Percentiles rank a stretch among this genome's conserved stretches.
Evolutionary conservation across 2,113 vertebrate species (phyloP).

Genomic region (Halcyon malimbica): DNA sequence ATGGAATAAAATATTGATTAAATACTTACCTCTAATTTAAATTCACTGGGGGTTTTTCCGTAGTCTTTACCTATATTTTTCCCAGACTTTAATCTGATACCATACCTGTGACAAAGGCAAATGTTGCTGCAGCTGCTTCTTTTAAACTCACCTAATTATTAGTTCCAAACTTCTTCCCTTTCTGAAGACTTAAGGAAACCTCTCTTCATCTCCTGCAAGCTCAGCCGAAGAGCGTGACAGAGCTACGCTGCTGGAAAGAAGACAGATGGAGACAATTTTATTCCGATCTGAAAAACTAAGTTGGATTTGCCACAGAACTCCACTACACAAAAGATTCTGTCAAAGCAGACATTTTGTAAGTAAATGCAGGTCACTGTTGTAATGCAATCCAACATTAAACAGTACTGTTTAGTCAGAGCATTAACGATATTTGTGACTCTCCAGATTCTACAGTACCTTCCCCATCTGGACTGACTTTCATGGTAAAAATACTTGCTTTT

Average conservation of each 20-base stretch:
- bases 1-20: neutral
- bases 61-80: neutral
- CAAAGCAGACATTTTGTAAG: neutral
- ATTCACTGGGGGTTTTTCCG: neutral
- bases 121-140: neutral
- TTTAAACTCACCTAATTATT: slow-evolving; percentile 25
- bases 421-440: neutral
- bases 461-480: neutral
- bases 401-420: neutral
- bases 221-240: neutral
- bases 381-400: neutral
- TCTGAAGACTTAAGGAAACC: neutral
- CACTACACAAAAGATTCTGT: neutral
- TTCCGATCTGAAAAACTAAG: neutral
- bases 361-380: neutral
- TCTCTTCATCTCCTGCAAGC: neutral
- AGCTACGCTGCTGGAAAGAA: neutral
- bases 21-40: neutral
- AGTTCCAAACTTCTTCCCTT: neutral
- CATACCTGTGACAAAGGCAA: neutral
- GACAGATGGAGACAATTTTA: neutral
- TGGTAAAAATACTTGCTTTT: neutral
- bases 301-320: neutral
- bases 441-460: neutral
- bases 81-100: neutral